Conservation (phyloP, 2,113 vertebrate genomes). For the Calonectris borealis region DNA sequence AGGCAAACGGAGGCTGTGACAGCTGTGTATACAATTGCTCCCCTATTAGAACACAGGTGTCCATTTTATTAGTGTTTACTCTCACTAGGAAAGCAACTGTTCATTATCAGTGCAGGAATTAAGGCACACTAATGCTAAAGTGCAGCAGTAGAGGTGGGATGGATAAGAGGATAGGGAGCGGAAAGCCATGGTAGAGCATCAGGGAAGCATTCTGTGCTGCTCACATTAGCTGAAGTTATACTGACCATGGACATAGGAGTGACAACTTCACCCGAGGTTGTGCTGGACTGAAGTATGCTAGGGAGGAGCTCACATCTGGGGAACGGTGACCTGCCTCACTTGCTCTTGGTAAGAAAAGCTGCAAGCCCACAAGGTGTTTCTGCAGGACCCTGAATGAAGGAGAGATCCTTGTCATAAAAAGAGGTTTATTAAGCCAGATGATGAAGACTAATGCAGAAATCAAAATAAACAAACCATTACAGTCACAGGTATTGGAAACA, state of each 20-base stretch:
- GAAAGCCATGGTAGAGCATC: background rate
- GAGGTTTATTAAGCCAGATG: background rate
- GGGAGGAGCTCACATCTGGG: background rate
- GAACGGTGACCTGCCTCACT: background rate
- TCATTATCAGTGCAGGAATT: background rate
- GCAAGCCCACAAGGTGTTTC: background rate
- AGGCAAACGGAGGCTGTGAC: background rate
- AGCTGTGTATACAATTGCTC: background rate
- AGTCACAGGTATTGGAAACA: background rate
- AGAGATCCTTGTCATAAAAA: background rate
- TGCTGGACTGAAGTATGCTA: background rate
- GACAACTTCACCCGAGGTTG: background rate
- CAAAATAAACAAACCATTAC: background rate
- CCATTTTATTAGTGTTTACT: background rate
- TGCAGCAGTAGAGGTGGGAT: background rate
- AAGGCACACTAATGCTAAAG: background rate
- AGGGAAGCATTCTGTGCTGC: background rate
- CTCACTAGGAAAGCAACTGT: background rate
- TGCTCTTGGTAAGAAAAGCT: background rate
- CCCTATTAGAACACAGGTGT: background rate
- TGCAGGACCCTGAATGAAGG: background rate
- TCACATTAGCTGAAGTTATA: background rate
- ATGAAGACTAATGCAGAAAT: background rate
- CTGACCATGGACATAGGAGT: background rate
- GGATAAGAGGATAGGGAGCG: background rate